Evolutionary conservation across 2,888 invertebrate genomes (phyloP), one percentile per base, ranked within the genome.

Genomic region (Hyposoter didymator): DNA sequence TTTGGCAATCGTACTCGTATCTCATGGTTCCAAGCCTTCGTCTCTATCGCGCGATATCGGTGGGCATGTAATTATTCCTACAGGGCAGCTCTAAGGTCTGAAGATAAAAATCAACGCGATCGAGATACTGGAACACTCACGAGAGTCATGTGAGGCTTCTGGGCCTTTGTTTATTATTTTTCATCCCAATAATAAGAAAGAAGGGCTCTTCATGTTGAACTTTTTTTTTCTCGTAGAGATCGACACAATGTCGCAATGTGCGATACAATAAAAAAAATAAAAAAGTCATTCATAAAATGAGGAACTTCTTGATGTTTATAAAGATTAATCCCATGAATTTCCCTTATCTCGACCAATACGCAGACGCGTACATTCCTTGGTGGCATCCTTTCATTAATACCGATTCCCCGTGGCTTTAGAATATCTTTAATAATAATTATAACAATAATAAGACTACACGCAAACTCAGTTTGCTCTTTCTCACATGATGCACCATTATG

Each of bases 61-160:
- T 55, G 78, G 82, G 86, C 87, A 89, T 89, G 89, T 90, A 90
- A 91, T 91, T 91, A 90, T 89, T 90, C 89, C 90, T 86, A 79
- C 79, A 88, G 91, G 78, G 86, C 88, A 85, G 67, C 82, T 84
- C 83, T 84, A 88, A 89, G 87, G 88, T 86, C 78, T 84, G 76
- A 73, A 55, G 82, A 85, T 87, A 22, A n/a, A 52, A 49, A 78
- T 74, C 39, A 22, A 66, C n/a, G 55, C 19, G 79, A 79, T 84
- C 86, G 72, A 55, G 74, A 78, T 82, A 81, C 43, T 52, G 70
- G 47, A 75, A 84, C 74, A 62, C 67, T 78, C 72, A 35, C 47
- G 73, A 74, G 80, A 6, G 72, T 78, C 66, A 17, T 66, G 72
- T 69, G 35, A 49, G 52, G 45, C 22, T 59, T n/a, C 72, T 74